phyloP scores from a whole-genome alignment of 1,140 invertebrate species.

The Zaprionus capensis region DNA sequence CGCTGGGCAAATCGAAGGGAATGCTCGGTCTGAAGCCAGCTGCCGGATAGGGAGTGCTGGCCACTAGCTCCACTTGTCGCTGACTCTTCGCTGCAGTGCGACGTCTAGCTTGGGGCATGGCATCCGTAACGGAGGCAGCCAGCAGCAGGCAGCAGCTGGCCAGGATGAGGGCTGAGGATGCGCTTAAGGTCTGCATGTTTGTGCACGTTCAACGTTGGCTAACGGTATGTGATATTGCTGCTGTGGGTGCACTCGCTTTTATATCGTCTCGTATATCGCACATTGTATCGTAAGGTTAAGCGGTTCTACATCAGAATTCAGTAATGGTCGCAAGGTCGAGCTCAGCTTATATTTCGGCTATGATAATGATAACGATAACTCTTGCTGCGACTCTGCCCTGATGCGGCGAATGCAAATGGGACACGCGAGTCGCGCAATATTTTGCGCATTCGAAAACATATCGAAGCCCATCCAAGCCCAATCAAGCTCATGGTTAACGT shows the following conservation, averaged over 20 bases:
- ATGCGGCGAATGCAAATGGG: slow-evolving; percentile 53
- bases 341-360: slow-evolving; percentile 40
- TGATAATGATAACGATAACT: slow-evolving; percentile 66
- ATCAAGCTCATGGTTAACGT: slow-evolving; percentile 79
- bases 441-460: slow-evolving; percentile 75
- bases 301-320: slow-evolving; percentile 78
- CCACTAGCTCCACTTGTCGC: slow-evolving; percentile 70
- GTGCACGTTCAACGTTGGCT: slow-evolving; percentile 49
- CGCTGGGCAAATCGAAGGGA: slow-evolving; percentile 69
- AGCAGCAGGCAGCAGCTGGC: slow-evolving; percentile 39
- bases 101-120: slow-evolving; percentile 59
- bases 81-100: slow-evolving; percentile 62
- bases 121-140: slow-evolving; percentile 33
- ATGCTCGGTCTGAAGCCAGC: slow-evolving; percentile 74
- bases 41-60: slow-evolving; percentile 74
- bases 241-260: slow-evolving; percentile 67
- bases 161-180: slow-evolving; percentile 37
- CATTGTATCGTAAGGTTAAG: neutral
- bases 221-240: slow-evolving; percentile 70
- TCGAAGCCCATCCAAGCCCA: slow-evolving; percentile 65
- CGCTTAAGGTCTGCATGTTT: slow-evolving; percentile 43
- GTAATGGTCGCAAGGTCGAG: slow-evolving; percentile 76
- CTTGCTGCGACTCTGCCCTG: slow-evolving; percentile 9
- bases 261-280: slow-evolving; percentile 34
- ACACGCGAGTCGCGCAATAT: slow-evolving; percentile 57